Conservation (phyloP, 2,797 vertebrate species). For the Phyllotis vaccarum region DNA sequence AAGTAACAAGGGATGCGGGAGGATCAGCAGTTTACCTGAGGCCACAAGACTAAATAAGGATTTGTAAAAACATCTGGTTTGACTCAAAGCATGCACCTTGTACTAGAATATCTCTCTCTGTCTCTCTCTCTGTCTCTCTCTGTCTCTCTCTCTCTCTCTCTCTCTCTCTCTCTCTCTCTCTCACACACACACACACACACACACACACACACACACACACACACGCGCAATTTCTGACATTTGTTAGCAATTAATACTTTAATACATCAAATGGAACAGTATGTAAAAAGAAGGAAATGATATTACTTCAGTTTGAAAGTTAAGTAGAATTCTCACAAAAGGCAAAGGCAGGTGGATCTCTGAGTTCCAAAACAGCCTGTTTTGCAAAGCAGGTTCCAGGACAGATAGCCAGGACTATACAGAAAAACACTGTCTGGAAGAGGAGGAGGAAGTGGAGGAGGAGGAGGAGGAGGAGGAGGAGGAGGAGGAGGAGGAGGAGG, state of each 20-base stretch:
- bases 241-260: slow-evolving; percentile 33
- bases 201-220: background rate
- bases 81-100: slow-evolving; percentile 8
- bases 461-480: background rate
- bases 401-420: background rate
- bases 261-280: background rate
- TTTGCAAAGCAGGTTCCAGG: background rate
- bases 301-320: slow-evolving; percentile 50
- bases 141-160: too few relatives aligned
- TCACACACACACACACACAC: background rate
- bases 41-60: slow-evolving; percentile 18
- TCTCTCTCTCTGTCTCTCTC: background rate
- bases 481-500: too few relatives aligned
- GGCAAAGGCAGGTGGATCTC: background rate
- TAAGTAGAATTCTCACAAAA: background rate
- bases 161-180: too few relatives aligned
- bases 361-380: background rate
- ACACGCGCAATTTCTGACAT: slow-evolving; percentile 20
- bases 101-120: background rate
- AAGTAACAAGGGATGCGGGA: background rate
- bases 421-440: background rate
- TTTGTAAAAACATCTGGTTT: background rate
- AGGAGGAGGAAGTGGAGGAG: background rate
- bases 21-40: slow-evolving; percentile 19
- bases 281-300: slow-evolving; percentile 41